Base-by-base conservation (phyloP, 2,888 invertebrate genomes). In the Lydus trimaculatus region DNA sequence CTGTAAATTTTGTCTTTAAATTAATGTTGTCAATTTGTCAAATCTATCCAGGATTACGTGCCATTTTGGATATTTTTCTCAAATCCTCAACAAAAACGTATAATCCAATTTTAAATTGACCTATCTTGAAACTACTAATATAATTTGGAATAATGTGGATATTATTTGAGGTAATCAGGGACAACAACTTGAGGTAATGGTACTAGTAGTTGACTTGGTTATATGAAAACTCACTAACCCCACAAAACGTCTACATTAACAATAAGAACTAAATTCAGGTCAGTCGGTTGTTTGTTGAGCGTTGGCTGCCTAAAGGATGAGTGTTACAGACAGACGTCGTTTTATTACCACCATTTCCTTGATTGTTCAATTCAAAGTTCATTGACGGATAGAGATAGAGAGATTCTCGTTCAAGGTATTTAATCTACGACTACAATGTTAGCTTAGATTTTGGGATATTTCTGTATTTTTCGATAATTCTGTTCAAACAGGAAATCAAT, bases 11-110 rank as follows among this genome's bases (percentile, higher is more conserved):
- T 68, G 69, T 62, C 72, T 56, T 56, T 31, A 70, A 75, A 75
- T 74, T 73, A 74, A 75, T 76, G 74, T 73, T 73, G 74, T 72
- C 74, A 64, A 76, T 76, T 76, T 74, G 65, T 76, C 76, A 75
- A 65, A 64, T 61, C 31, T 48, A 3, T 48, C 20, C 20, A 20
- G 17, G 20, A 23, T 48, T 20, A 20, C 48, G 8, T 48, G 20
- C 20, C 20, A 20, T 48, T 20, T 20, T 8, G 0, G 1, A 5
- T 11, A 2, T 20, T 20, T 8, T 7, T 17, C 17, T n/a, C 17
- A 43, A 43, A 43, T 17, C 43, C 17, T 17, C 17, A n/a, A n/a
- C 17, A n/a, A 17, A 43, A 33, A 4, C 13, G 13, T 13, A 36
- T 2, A 48, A 48, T 48, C 20, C 20, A 48, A 48, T 48, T 20